These are phyloP conservation scores for Epizoanthus scotinus DNA, from an alignment of 92 coral and sea anemone species.

Conservation along the genomic window DNA sequence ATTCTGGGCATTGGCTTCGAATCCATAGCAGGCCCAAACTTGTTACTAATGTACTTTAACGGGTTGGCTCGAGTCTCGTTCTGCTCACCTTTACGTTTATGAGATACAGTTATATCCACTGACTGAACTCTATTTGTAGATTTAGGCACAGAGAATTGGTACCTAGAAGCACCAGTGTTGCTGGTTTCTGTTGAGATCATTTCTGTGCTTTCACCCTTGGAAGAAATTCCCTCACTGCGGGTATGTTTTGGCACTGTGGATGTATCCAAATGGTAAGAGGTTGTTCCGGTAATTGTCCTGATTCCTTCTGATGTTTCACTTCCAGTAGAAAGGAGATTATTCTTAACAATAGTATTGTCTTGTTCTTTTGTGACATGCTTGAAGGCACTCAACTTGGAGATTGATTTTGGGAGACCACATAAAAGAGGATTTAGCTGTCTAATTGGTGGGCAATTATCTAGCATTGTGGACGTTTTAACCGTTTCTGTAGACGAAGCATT, in stretches of 20 bases:
- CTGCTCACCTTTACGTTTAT: background rate
- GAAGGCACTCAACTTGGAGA: conserved; percentile 56
- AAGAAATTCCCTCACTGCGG: background rate
- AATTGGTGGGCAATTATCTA: background rate
- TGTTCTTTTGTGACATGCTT: conserved; percentile 36
- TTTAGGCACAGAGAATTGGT: background rate
- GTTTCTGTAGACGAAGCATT: background rate
- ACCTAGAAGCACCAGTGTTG: background rate
- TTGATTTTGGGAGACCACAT: conserved; percentile 33
- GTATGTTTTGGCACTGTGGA: background rate
- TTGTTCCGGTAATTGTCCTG: background rate
- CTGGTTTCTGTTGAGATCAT: conserved; percentile 19
- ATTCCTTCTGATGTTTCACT: background rate
- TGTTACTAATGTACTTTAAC: too few relatives aligned
- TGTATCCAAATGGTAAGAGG: background rate
- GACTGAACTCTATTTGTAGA: background rate
- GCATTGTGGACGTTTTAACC: background rate
- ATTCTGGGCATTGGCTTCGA: background rate
- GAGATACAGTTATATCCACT: background rate
- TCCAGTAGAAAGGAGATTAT: background rate
- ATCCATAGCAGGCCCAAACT: too few relatives aligned
- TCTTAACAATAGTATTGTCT: background rate
- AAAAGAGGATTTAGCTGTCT: background rate
- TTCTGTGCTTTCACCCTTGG: conserved; percentile 22
- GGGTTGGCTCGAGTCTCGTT: background rate